A percentile compares a stretch with the other conserved stretches of the same genome.
Evolutionary conservation across 1,140 invertebrate species (phyloP).

Genomic region (Sycobia sp.): DNA sequence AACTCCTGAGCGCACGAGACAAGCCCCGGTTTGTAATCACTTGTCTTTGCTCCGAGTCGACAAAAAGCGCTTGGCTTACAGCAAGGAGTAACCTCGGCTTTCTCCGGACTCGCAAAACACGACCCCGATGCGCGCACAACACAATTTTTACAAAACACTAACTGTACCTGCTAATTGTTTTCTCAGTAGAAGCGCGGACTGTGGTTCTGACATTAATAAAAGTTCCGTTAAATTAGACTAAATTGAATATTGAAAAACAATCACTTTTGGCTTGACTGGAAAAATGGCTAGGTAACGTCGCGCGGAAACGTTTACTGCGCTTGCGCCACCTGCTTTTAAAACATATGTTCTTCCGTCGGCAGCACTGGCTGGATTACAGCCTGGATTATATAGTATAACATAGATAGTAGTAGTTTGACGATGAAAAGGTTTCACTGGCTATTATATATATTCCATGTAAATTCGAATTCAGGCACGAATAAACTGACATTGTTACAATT

Average conservation of each 20-base stretch:
- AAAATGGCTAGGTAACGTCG: constrained; percentile 57
- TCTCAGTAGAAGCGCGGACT: constrained; percentile 90
- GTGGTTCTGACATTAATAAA: constrained; percentile 90
- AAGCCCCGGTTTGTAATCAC: neutral
- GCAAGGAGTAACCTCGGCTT: neutral
- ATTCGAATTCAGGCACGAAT: too few species aligned
- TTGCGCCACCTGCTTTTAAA: constrained; percentile 52
- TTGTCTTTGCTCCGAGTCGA: constrained; percentile 1
- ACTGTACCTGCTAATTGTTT: constrained; percentile 90
- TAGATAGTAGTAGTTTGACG: too few species aligned
- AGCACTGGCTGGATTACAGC: constrained; percentile 41
- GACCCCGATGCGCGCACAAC: neutral
- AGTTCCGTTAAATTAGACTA: constrained; percentile 62
- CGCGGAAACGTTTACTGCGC: constrained; percentile 54
- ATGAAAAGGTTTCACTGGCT: too few species aligned
- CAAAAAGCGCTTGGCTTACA: neutral
- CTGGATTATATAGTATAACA: too few species aligned
- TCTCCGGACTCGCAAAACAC: neutral
- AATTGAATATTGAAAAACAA: constrained; percentile 61
- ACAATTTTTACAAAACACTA: constrained; percentile 6
- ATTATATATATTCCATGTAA: too few species aligned
- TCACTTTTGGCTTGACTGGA: constrained; percentile 59
- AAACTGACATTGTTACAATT: too few species aligned
- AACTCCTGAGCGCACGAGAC: too few species aligned
- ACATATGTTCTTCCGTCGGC: constrained; percentile 60